These are phyloP conservation scores for Dryocosmus kuriphilus DNA, from an alignment of 2,888 invertebrate species.

Conservation along the genomic window DNA sequence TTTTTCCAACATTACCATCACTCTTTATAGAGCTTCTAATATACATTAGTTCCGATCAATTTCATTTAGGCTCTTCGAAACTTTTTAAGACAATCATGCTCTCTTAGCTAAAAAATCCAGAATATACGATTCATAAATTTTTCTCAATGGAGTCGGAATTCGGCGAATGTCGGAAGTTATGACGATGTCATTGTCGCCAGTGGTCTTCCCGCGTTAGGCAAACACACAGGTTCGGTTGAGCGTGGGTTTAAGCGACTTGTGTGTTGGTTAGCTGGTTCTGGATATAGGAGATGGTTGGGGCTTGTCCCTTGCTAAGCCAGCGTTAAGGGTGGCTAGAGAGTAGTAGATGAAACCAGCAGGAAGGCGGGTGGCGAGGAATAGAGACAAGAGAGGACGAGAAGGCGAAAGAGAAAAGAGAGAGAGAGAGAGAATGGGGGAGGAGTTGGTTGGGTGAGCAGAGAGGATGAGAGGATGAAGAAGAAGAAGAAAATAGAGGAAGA, in stretches of 20 bases:
- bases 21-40: too few relatives aligned
- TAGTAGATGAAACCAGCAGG: slow-evolving; percentile 45
- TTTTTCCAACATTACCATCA: too few relatives aligned
- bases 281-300: slow-evolving; percentile 62
- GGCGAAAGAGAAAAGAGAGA: slow-evolving; percentile 39
- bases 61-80: too few relatives aligned
- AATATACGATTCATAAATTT: slow-evolving; percentile 7
- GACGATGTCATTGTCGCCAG: slow-evolving; percentile 63
- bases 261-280: slow-evolving; percentile 70
- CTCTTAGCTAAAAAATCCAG: not conserved
- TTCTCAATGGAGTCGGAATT: not conserved
- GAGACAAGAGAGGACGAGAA: slow-evolving; percentile 44
- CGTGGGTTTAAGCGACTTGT: slow-evolving; percentile 69
- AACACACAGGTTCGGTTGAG: slow-evolving; percentile 57
- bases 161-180: slow-evolving; percentile 59
- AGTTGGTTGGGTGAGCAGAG: slow-evolving; percentile 65
- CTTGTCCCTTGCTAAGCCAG: slow-evolving; percentile 73
- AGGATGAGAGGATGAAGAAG: slow-evolving; percentile 56
- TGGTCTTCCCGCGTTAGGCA: slow-evolving; percentile 66
- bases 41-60: too few relatives aligned
- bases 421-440: slow-evolving; percentile 35
- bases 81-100: not conserved
- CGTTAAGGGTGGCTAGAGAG: slow-evolving; percentile 72
- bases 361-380: slow-evolving; percentile 41
- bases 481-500: slow-evolving; percentile 57